A percentile compares a stretch with the other conserved stretches of the same genome.
Conservation (phyloP, 2,888 invertebrate genomes). For the Agrotis exclamationis region DNA sequence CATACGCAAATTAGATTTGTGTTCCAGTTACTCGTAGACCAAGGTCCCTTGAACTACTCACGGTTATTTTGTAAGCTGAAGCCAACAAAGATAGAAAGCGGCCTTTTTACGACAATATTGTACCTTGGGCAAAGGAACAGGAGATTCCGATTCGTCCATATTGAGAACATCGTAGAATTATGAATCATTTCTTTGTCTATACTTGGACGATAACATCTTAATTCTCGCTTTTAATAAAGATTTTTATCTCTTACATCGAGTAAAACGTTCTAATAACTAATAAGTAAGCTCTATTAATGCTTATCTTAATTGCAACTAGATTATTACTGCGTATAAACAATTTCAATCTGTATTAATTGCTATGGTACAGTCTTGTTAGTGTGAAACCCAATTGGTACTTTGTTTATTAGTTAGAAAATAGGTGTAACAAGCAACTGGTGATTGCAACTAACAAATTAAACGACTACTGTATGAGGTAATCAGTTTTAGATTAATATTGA, state of each 20-base stretch:
- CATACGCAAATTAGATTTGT: conserved; percentile 80
- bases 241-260: conserved; percentile 26
- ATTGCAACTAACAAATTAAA: conserved; percentile 35
- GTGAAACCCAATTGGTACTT: conserved; percentile 39
- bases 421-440: conserved; percentile 37
- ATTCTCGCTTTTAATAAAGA: conserved; percentile 14
- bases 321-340: conserved; percentile 42
- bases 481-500: conserved; percentile 34
- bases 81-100: conserved; percentile 59
- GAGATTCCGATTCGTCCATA: conserved; percentile 8
- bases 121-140: conserved; percentile 22
- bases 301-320: conserved; percentile 45
- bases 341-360: conserved; percentile 43
- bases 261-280: conserved; percentile 15
- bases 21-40: conserved; percentile 75
- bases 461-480: conserved; percentile 36
- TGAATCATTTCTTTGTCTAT: conserved; percentile 24
- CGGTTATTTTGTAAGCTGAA: conserved; percentile 66
- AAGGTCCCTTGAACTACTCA: conserved; percentile 78
- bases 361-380: conserved; percentile 44
- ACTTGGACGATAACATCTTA: conserved; percentile 4
- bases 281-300: conserved; percentile 21
- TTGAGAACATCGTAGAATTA: background rate
- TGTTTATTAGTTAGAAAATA: conserved; percentile 47
- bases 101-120: conserved; percentile 34